Base-by-base conservation (phyloP, 2,888 invertebrate genomes). In the Melikaiella ostensackeni region DNA sequence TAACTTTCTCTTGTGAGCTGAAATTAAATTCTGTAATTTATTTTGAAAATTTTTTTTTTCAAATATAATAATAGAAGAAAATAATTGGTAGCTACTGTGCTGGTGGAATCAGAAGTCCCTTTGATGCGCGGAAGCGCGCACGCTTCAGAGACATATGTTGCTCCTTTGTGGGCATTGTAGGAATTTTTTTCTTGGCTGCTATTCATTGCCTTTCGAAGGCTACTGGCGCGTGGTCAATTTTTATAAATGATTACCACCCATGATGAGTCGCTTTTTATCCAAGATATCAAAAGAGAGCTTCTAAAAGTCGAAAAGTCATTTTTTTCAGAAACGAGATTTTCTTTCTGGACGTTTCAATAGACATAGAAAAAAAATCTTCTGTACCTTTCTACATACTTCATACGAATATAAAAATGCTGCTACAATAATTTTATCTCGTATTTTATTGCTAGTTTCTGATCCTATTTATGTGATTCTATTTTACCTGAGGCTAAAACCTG, bases 221-320 rank as follows among this genome's bases (percentile, higher is more conserved):
- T 78, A 82, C 59, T 76, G 82, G 78, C 80, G 80, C 82, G 80
- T 82, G 80, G 80, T 80, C 80, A 79, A 82, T 82, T 82, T 59
- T 82, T 82, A 82, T 82, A 80, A 82, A 82, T 82, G 80, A 80
- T 79, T 77, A 21, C 74, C 61, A 33, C 50, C 50, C 64, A 50
- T 70, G 30, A 70, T 70, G 33, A n/a, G 50, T 70, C 33, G 70
- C 30, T 46, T 50, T 16, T 46, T 55, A 50, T 50, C 30, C 70
- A 19, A 70, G 19, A 50, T 70, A 50, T 70, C 70, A 70, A 50
- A 55, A 70, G 70, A 70, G 46, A 30, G 19, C 30, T 50, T 46
- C 30, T n/a, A 70, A 70, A 46, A 11, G 50, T 33, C 70, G 0
- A 4, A 33, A 70, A 50, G n/a, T 70, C n/a, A 9, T 50, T 50